Conservation (phyloP, 2,113 vertebrate genomes). For the Oncorhynchus masou region DNA sequence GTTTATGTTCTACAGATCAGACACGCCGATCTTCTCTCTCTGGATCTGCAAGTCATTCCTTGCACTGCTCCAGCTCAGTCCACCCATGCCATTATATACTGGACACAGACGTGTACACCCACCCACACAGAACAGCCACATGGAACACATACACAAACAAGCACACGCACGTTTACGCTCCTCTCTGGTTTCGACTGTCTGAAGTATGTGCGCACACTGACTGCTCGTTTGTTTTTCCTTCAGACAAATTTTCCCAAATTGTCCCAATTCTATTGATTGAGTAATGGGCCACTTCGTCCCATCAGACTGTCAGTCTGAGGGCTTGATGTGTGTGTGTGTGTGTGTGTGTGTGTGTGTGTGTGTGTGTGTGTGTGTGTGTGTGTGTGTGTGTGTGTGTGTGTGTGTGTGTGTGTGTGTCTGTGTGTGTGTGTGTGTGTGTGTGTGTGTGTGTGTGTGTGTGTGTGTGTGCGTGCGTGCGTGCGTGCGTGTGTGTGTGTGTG, state of each 20-base stretch:
- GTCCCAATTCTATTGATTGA: slow-evolving; percentile 89
- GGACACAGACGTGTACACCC: not conserved
- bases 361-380: not conserved
- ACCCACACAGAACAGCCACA: not conserved
- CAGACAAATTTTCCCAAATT: slow-evolving; percentile 84
- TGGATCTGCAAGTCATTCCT: not conserved
- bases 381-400: not conserved
- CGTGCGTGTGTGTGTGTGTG: not conserved
- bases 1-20: not conserved
- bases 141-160: slow-evolving; percentile 1
- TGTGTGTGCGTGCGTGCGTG: not conserved
- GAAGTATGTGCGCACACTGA: slow-evolving; percentile 66
- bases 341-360: not conserved
- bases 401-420: not conserved
- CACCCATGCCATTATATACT: slow-evolving; percentile 1
- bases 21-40: slow-evolving; percentile 15
- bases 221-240: slow-evolving; percentile 81
- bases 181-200: not conserved
- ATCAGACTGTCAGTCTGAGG: slow-evolving; percentile 74
- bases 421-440: not conserved
- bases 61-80: not conserved
- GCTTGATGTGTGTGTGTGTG: slow-evolving; percentile 10
- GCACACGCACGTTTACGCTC: not conserved
- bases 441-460: not conserved
- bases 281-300: slow-evolving; percentile 86